phyloP scores from a whole-genome alignment of 1,140 invertebrate genomes.

The Sarcophaga bullata region DNA sequence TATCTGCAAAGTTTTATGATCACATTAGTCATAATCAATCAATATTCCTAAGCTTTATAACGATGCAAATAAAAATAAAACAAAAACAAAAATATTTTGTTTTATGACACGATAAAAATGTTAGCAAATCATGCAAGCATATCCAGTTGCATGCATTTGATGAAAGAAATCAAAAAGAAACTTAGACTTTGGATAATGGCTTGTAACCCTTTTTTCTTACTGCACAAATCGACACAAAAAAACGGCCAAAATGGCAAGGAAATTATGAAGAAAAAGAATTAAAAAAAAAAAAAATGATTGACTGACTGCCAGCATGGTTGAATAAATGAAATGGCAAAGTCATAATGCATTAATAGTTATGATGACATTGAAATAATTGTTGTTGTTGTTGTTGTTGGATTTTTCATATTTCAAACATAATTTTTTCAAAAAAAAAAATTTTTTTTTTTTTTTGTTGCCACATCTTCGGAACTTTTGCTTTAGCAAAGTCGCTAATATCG shows the following conservation, averaged over 20 bases:
- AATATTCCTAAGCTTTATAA: background rate
- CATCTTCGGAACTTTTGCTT: background rate
- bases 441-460: too few species aligned
- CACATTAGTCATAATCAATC: constrained; percentile 14
- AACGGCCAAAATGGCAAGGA: background rate
- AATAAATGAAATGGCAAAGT: background rate
- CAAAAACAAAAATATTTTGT: background rate
- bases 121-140: background rate
- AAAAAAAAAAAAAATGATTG: too few species aligned
- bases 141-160: background rate
- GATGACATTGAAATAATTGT: constrained; percentile 21
- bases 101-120: background rate
- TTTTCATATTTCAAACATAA: too few species aligned
- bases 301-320: too few species aligned
- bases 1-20: background rate
- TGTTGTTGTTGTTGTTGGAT: background rate
- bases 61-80: background rate
- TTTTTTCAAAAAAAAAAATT: too few species aligned
- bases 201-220: too few species aligned
- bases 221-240: background rate
- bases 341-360: constrained; percentile 26
- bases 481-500: background rate
- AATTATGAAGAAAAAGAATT: too few species aligned
- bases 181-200: background rate
- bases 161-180: too few species aligned